Evolutionary conservation across 1,140 invertebrate species (phyloP).

Genomic region (Apis mellifera): DNA sequence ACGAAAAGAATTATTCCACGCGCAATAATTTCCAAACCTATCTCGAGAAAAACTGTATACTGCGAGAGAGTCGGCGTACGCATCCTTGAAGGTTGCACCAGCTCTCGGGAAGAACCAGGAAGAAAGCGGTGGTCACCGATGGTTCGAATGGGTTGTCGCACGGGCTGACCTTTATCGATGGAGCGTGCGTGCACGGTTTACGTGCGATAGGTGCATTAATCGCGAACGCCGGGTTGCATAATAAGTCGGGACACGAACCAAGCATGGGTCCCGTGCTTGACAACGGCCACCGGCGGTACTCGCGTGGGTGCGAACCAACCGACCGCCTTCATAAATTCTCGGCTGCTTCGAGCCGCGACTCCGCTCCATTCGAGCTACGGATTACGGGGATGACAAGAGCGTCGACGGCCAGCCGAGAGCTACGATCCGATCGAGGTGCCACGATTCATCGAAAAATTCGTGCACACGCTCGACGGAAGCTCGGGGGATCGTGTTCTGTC

Average conservation of each 20-base stretch:
- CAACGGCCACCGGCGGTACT: constrained; percentile 65
- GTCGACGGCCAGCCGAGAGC: not conserved
- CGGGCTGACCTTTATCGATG: constrained; percentile 59
- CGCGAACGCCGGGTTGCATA: constrained; percentile 64
- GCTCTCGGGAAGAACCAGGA: constrained; percentile 30
- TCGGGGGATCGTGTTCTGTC: too few species aligned
- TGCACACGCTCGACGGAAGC: not conserved
- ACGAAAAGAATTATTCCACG: too few species aligned
- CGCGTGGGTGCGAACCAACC: constrained; percentile 67
- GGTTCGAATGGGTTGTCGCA: constrained; percentile 36
- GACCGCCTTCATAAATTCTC: constrained; percentile 70
- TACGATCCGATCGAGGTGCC: constrained; percentile 57
- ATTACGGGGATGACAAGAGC: constrained; percentile 22
- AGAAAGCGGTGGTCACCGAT: constrained; percentile 13
- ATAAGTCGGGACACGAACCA: constrained; percentile 61
- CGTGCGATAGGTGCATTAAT: constrained; percentile 71
- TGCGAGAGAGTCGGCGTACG: not conserved
- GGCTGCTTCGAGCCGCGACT: constrained; percentile 38
- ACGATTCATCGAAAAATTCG: constrained; percentile 54
- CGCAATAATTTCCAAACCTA: too few species aligned
- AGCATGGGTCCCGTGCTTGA: constrained; percentile 45
- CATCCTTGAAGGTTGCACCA: constrained; percentile 30
- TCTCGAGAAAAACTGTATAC: not conserved
- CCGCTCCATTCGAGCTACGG: not conserved
- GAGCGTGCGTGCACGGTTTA: constrained; percentile 46